phyloP scores from a whole-genome alignment of 2,797 vertebrate genomes.

The Myripristis jacobus region DNA sequence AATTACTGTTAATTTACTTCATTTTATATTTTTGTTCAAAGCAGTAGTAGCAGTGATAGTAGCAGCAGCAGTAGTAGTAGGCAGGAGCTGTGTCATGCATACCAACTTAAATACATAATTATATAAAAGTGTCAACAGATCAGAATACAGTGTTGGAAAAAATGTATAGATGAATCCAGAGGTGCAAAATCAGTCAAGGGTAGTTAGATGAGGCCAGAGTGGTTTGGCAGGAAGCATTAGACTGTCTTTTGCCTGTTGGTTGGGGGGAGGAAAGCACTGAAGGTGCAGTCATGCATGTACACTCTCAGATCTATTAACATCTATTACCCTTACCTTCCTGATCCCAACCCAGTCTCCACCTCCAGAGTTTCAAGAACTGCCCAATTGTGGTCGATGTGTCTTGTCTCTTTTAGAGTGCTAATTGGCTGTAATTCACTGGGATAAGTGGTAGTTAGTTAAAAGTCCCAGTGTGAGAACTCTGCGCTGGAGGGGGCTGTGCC shows the following conservation, averaged over 20 bases:
- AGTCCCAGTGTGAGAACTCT: conserved; percentile 52
- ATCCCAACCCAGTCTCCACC: conserved; percentile 17
- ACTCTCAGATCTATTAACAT: conserved; percentile 49
- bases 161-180: too few relatives aligned
- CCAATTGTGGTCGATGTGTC: conserved; percentile 43
- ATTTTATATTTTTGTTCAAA: too few relatives aligned
- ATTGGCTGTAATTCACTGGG: conserved; percentile 51
- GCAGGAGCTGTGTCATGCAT: too few relatives aligned
- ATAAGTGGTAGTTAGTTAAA: conserved; percentile 66
- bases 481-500: conserved; percentile 38
- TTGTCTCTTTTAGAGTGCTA: conserved; percentile 54
- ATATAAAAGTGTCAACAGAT: too few relatives aligned
- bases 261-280: conserved; percentile 55
- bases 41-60: too few relatives aligned
- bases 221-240: conserved; percentile 13
- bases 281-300: conserved; percentile 52
- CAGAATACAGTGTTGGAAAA: too few relatives aligned
- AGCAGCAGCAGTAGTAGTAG: too few relatives aligned
- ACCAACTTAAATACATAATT: too few relatives aligned
- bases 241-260: conserved; percentile 26
- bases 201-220: too few relatives aligned
- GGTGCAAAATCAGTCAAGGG: background rate
- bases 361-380: conserved; percentile 27
- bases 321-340: conserved; percentile 12
- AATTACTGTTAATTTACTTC: too few relatives aligned